Base-by-base conservation (phyloP, 2,797 vertebrate species). In the Acridotheres tristis region DNA sequence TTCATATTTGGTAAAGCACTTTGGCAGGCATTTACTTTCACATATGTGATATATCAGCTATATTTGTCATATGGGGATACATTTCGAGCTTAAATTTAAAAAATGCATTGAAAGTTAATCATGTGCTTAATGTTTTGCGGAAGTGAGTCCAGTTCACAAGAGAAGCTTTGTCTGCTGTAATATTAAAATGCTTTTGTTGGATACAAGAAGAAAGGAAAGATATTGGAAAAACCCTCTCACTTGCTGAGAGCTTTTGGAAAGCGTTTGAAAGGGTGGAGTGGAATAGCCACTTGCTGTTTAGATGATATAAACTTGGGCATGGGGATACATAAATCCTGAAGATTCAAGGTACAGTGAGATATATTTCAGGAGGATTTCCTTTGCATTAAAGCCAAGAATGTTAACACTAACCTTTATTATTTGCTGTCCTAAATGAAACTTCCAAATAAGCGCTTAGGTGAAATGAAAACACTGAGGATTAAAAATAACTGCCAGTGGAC, bases 401-500 rank as follows among this genome's bases (percentile, higher is more conserved):
- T 84, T 91, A 91, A 82, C 42, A 32, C 18, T 68, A 30, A 45
- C 51, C 34, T 78, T 81, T 72, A 82, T 85, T 93, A 84, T 86
- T 72, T 96, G 58, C 62, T 75, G 11, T 75, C 40, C 69, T 85
- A 85, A 88, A 78, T 66, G 50, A 74, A 74, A 59, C 45, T 81
- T 90, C n/a, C 84, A 72, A 25, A 26, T 74, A 63, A 90, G n/a
- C 0, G 3, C 25, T 61, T 78, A 81, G 75, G 16, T 82, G 62
- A 84, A 90, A 89, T 69, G 38, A 89, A 94, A 95, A 80, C n/a
- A 69, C 27, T 40, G 16, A 1, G 13, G 36, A 18, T 89, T 48
- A 94, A 92, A 94, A 96, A 86, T 72, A 96, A 90, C 90, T 71
- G 45, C 80, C 66, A 93, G 69, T 73, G 55, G 53, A 84, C 45